These are phyloP conservation scores for Aphidius gifuensis DNA, from an alignment of 1,140 invertebrate genomes.

Conservation along the genomic window DNA sequence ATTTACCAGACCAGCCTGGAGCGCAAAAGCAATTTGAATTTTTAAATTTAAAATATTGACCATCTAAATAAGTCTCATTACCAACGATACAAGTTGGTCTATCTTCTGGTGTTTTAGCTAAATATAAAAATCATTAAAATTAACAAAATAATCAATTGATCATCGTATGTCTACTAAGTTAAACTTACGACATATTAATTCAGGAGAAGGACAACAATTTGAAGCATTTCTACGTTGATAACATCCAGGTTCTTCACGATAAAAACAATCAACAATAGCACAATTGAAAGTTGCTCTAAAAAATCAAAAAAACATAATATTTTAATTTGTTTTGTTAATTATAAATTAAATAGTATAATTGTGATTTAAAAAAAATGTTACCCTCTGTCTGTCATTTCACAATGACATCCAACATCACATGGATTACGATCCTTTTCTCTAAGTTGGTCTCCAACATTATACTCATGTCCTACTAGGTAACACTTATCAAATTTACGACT, in stretches of 20 bases:
- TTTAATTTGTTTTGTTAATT: too few relatives aligned
- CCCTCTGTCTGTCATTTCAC: not conserved
- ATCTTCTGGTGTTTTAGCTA: slow-evolving; percentile 23
- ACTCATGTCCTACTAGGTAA: slow-evolving; percentile 1
- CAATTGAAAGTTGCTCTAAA: slow-evolving; percentile 34
- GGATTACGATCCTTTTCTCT: slow-evolving; percentile 15
- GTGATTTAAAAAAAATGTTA: not conserved
- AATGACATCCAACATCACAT: slow-evolving; percentile 17
- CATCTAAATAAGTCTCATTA: slow-evolving; percentile 31
- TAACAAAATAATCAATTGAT: too few relatives aligned
- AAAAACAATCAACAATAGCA: slow-evolving; percentile 31
- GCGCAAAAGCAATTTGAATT: slow-evolving; percentile 29
- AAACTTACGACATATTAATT: slow-evolving; percentile 36
- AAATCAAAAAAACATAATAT: not conserved
- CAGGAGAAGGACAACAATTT: slow-evolving; percentile 27
- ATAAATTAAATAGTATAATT: too few relatives aligned
- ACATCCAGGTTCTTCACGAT: slow-evolving; percentile 20
- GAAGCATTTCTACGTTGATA: slow-evolving; percentile 7
- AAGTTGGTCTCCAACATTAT: slow-evolving; percentile 7
- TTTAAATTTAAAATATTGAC: slow-evolving; percentile 29
- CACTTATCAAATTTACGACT: not conserved
- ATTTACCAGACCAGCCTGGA: slow-evolving; percentile 32
- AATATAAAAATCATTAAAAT: not conserved
- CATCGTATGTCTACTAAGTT: not conserved
- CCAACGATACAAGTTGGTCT: slow-evolving; percentile 31